Percentiles rank a stretch among this genome's conserved stretches.
These are phyloP conservation scores for Bergia puertoricense DNA, from an alignment of 92 coral and sea anemone species.

Conservation along the genomic window DNA sequence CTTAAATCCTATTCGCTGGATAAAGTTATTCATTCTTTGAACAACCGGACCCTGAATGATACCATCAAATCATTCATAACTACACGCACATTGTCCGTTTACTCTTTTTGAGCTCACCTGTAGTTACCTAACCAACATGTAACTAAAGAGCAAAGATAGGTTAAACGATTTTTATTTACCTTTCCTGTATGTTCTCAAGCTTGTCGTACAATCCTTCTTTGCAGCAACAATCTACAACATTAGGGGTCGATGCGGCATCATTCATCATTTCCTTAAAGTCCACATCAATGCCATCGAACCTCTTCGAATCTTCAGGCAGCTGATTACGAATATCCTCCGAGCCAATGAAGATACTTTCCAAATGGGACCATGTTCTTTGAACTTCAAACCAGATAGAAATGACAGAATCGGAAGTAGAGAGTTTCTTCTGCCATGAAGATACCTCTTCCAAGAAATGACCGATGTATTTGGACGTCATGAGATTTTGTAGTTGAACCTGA, in stretches of 20 bases:
- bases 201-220: slow-evolving; percentile 89
- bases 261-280: slow-evolving; percentile 95
- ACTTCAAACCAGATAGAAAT: slow-evolving; percentile 99
- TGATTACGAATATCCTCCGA: slow-evolving; percentile 98
- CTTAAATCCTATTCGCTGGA: too few relatives aligned
- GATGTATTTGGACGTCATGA: slow-evolving; percentile 97
- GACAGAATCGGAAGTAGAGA: slow-evolving; percentile 92
- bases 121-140: not conserved
- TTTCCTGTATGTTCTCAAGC: slow-evolving; percentile 94
- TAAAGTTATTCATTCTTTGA: too few relatives aligned
- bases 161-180: slow-evolving; percentile 46
- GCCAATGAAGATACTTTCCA: slow-evolving; percentile 98
- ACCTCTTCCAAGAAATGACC: slow-evolving; percentile 99
- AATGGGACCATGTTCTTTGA: slow-evolving; percentile 97
- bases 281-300: slow-evolving; percentile 95
- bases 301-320: slow-evolving; percentile 95
- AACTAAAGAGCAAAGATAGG: not conserved
- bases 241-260: slow-evolving; percentile 89
- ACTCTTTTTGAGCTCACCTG: too few relatives aligned
- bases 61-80: not conserved
- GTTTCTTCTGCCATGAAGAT: slow-evolving; percentile 97
- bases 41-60: too few relatives aligned
- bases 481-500: slow-evolving; percentile 95
- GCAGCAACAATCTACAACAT: slow-evolving; percentile 93
- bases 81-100: not conserved